A percentile compares a stretch with the other conserved stretches of the same genome.
phyloP scores from a whole-genome alignment of 1,140 invertebrate species.

The Solenopsis fugax region DNA sequence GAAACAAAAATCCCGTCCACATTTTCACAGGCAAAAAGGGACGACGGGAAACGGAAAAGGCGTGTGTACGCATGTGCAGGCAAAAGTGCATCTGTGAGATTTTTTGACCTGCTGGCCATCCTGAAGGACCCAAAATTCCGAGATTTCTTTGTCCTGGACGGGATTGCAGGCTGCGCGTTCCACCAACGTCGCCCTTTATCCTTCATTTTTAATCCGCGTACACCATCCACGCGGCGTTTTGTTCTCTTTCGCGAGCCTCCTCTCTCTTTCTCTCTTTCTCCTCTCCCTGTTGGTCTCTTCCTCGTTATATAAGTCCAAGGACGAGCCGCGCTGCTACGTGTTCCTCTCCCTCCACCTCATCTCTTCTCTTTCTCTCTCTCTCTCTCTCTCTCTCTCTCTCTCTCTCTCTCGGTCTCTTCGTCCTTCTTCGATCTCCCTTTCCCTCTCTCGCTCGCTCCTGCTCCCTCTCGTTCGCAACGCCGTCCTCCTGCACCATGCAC shows the following conservation, averaged over 20 bases:
- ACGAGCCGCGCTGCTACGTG: conserved; percentile 53
- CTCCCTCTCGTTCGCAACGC: conserved; percentile 36
- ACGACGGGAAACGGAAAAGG: conserved; percentile 11
- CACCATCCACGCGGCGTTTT: conserved; percentile 29
- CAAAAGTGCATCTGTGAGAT: conserved; percentile 14
- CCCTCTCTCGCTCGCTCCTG: background rate
- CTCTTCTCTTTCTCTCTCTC: background rate
- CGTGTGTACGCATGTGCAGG: background rate
- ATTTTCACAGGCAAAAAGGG: background rate
- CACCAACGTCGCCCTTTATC: conserved; percentile 33
- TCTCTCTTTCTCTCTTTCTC: conserved; percentile 33
- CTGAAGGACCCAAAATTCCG: conserved; percentile 15
- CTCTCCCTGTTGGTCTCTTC: conserved; percentile 67
- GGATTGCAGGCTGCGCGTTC: background rate
- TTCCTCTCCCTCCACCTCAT: background rate
- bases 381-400: conserved; percentile 17
- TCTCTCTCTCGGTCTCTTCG: background rate
- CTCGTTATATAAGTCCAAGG: conserved; percentile 79
- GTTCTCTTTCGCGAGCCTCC: conserved; percentile 53
- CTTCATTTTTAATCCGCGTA: conserved; percentile 64
- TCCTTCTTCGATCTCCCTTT: conserved; percentile 38
- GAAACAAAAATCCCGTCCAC: background rate
- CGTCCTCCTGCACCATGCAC: conserved; percentile 45
- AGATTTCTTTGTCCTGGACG: conserved; percentile 29
- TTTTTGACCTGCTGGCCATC: conserved; percentile 29